These are phyloP conservation scores for Standfussiana lucernea DNA, from an alignment of 2,888 invertebrate species.

Conservation along the genomic window DNA sequence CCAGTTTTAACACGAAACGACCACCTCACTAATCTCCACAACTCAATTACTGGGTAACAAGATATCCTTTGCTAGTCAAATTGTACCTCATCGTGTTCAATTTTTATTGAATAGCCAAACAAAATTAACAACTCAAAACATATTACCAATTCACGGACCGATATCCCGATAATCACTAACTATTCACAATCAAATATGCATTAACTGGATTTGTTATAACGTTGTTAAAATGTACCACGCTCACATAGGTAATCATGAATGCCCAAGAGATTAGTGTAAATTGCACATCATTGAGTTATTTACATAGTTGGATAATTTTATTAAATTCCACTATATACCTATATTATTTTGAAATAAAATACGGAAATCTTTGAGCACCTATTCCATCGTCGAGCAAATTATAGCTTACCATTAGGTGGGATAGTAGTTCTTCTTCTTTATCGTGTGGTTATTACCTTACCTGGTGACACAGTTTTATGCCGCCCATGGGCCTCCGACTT, in stretches of 20 bases:
- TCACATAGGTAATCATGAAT: constrained; percentile 14
- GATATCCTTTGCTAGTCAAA: background rate
- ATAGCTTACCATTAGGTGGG: background rate
- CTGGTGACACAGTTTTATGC: too few species aligned
- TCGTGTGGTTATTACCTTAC: too few species aligned
- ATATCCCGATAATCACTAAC: constrained; percentile 24
- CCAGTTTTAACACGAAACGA: background rate
- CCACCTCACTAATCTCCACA: background rate
- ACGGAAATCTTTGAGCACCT: background rate
- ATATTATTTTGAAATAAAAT: background rate
- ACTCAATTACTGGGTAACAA: background rate
- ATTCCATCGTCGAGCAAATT: background rate
- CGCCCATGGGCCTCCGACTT: too few species aligned
- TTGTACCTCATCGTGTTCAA: background rate
- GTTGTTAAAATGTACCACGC: constrained; percentile 21
- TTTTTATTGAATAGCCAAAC: constrained; percentile 14
- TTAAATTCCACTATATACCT: background rate
- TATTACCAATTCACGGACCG: constrained; percentile 21
- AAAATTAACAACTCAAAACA: constrained; percentile 6
- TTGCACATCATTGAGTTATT: constrained; percentile 18
- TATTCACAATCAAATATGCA: constrained; percentile 33
- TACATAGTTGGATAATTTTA: background rate
- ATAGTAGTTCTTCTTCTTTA: too few species aligned
- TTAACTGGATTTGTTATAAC: constrained; percentile 27
- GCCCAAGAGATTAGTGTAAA: constrained; percentile 30